Conservation (phyloP, 2,797 vertebrate genomes). For the Tapera naevia region DNA sequence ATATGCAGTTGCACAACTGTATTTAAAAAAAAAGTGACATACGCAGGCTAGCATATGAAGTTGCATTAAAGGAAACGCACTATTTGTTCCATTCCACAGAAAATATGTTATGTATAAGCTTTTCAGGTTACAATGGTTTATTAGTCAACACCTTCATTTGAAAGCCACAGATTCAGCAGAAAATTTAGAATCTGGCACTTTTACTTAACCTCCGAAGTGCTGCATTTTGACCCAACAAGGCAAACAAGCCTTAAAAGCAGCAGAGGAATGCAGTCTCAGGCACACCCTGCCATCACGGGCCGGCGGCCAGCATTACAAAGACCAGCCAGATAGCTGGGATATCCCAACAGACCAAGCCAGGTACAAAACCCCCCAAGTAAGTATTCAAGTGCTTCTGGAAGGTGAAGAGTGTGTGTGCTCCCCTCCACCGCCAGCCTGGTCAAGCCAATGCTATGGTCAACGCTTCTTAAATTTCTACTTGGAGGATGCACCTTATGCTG, state of each 20-base stretch:
- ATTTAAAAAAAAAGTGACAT: accelerated
- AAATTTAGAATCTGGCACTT: neutral
- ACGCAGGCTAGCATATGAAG: neutral
- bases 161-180: neutral
- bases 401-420: accelerated
- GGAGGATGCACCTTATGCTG: accelerated
- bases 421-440: neutral
- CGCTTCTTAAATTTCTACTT: neutral
- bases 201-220: neutral
- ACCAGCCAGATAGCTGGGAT: neutral
- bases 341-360: neutral
- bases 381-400: neutral
- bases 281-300: neutral
- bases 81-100: neutral
- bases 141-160: neutral
- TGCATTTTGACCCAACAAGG: neutral
- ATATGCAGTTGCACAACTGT: neutral
- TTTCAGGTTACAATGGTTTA: neutral
- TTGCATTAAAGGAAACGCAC: neutral
- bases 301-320: neutral
- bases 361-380: accelerated
- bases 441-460: neutral
- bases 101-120: neutral
- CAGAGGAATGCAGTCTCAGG: neutral
- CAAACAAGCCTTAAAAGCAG: neutral